Evolutionary conservation across 2,888 invertebrate genomes (phyloP), one percentile per base, ranked within the genome.

Genomic region (Balanococcus diminutus): DNA sequence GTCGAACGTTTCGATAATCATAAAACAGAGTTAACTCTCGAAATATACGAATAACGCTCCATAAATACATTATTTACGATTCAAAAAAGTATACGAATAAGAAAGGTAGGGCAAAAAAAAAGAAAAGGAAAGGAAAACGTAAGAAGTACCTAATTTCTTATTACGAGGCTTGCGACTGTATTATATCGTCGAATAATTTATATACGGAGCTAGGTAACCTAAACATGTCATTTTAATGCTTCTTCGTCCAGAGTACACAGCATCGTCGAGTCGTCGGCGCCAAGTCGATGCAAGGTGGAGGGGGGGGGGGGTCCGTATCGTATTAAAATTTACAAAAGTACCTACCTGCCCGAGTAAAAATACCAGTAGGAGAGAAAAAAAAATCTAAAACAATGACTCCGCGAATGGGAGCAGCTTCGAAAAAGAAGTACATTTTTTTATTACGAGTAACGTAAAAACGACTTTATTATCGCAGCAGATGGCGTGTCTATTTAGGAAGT

Each of bases 401-500:
- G 14, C 16, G 67, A 28, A 31, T 67, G 16, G 11, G 28, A 9
- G 28, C 4, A 67, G 5, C 61, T n/a, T 4, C n/a, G n/a, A 46
- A 46, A 46, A 46, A 46, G 6, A 6, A 46, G 28, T 67, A 67
- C 67, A 31, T 19, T 67, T 46, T 56, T 56, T 79, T 79, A 79
- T 36, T 36, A 75, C 75, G 75, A 67, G 28, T 36, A 19, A 79
- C 75, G 31, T 79, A 36, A 79, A 79, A 79, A 36, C 75, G 75
- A 79, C 75, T 79, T 79, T 79, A 79, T 79, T 79, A 79, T 79
- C 75, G 36, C 36, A 8, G 75, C 75, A 79, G 75, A 36, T 79
- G 75, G n/a, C 36, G 11, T 16, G 19, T n/a, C n/a, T 79, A 19
- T 72, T 72, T 72, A 72, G 36, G 36, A 36, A 4, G 19, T 36